Conservation (phyloP, 2,888 invertebrate species). For the Melanargia galathea region DNA sequence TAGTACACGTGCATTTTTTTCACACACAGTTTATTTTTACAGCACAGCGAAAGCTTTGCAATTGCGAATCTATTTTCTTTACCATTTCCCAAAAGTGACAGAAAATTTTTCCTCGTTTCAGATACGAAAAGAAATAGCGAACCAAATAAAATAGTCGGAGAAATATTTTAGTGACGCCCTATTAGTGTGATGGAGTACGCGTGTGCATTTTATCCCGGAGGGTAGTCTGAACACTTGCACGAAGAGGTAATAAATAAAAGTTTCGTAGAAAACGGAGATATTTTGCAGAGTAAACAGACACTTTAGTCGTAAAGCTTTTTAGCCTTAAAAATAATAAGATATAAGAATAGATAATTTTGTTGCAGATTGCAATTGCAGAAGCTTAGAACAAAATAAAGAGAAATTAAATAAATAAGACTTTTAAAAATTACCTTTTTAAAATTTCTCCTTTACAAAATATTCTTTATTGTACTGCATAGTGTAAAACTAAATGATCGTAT, state of each 20-base stretch:
- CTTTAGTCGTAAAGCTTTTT: constrained; percentile 8
- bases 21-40: not conserved
- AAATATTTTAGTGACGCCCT: constrained; percentile 18
- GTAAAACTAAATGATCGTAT: too few species aligned
- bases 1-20: not conserved
- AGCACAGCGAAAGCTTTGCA: constrained; percentile 41
- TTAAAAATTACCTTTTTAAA: too few species aligned
- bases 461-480: too few species aligned
- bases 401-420: not conserved
- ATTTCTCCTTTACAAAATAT: too few species aligned
- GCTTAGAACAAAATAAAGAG: not conserved
- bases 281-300: constrained; percentile 16
- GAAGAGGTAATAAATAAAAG: constrained; percentile 58
- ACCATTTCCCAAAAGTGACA: constrained; percentile 45
- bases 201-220: constrained; percentile 51
- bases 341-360: not conserved
- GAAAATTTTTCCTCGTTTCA: constrained; percentile 66
- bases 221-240: constrained; percentile 53
- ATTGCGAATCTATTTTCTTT: constrained; percentile 34
- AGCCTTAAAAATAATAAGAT: not conserved
- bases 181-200: constrained; percentile 60
- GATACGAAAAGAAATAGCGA: constrained; percentile 54
- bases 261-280: constrained; percentile 9
- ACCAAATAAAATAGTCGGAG: constrained; percentile 35
- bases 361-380: too few species aligned